Base-by-base conservation (phyloP, 2,113 vertebrate species). In the Channa maculata region DNA sequence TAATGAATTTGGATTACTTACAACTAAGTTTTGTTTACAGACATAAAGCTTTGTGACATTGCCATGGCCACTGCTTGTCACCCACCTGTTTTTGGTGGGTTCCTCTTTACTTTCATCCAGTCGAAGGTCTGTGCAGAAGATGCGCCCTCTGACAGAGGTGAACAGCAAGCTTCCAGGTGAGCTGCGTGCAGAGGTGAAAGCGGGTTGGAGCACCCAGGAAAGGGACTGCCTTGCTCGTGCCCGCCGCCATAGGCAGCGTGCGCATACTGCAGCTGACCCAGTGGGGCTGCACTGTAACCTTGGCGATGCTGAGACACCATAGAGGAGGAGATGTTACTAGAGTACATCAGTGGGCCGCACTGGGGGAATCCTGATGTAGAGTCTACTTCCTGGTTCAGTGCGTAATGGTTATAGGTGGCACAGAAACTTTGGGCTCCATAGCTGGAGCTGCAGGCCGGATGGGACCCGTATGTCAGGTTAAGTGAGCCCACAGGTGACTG, bases 81-180 rank as follows among this genome's bases (percentile, higher is more conserved):
- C 94, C 94, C 86, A 99, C 98, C 97, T 96, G 97, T 99, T 92
- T 99, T 99, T 49, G 98, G 98, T 65, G 98, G 98, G 51, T 99
- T 99, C 90, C 98, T 94, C 91, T 99, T 99, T 39, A 99, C 97
- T 94, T 98, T 99, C 98, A 99, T 99, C 98, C 98, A 99, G 94
- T 99, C 97, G 91, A 99, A 99, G 54, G 98, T 99, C 85, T 98
- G 97, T 5, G 96, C 94, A 54, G 95, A 93, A 57, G 96, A 91
- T 12, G 95, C 94, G 5, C 95, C 93, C 65, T 98, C 98, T 7
- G 95, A 91, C 54, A 96, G 87, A 50, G 98, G 97, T n/a, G 97
- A 97, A 58, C 95, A 96, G 79, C 96, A 94, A 49, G 93, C 91
- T 75, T 97, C 96, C 84, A 95, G 94, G 85, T 96, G 97, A 55